Base-by-base conservation (phyloP, 2,797 vertebrate species). In the Oryzias dopingdopingensis region DNA sequence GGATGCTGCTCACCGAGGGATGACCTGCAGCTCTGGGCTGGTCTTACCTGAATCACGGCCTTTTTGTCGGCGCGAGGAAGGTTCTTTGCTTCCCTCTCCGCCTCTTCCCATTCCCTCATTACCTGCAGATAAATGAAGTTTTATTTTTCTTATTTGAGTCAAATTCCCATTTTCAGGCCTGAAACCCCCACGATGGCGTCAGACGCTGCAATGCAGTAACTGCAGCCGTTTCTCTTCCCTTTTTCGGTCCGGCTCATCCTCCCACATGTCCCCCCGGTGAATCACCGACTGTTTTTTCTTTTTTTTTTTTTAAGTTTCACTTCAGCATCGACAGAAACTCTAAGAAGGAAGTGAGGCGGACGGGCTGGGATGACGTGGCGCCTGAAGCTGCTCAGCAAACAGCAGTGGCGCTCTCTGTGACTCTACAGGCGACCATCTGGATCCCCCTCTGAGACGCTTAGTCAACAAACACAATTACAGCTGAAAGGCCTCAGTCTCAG, bases 21-120 rank as follows among this genome's bases (percentile, higher is more conserved):
- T 4, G 12, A 16, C 54, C 37, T 3, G 2, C 7, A 5, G 16
- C 13, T 43, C 6, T 20, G 6, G 1, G 17, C 53, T 5, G 12
- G 10, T 42, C 74, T 84, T 90, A 98, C 97, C 94, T 99, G 96
- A 82, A 98, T 97, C 65, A 99, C 95, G 0, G 94, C 95, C 79
- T 98, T 99, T 91, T 98, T 98, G 81, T 98, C 96, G 0, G 95
- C 94, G 37, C 95, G 95, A 15, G 96, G 95, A 68, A 98, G 91
- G 71, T 93, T 98, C 92, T 98, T 98, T 4, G 96, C 96, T 79
- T 98, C 94, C 59, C 90, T 93, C 82, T 99, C 97, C 0, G 97
- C 97, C 58, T 98, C 97, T 62, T 99, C 96, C 96, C 96, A 98
- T 85, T 98, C 96, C 67, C 96, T 95, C 97, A 99, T 98, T 85